Percentiles rank a stretch among this genome's conserved stretches.
Evolutionary conservation across 2,113 vertebrate species (phyloP).

Genomic region (Stegostoma tigrinum): DNA sequence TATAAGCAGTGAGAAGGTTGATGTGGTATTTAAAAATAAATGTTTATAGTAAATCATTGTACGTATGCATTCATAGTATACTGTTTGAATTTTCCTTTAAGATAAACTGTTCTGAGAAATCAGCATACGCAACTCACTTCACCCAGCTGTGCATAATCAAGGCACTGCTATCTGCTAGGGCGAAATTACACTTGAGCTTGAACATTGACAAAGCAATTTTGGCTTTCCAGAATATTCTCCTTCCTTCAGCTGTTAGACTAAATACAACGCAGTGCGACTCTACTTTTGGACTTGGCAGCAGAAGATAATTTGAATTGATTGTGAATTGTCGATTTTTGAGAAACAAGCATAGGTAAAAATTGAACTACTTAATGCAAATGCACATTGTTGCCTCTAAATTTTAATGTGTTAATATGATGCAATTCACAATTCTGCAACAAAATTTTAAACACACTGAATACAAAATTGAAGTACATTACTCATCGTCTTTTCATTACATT

Average conservation of each 20-base stretch:
- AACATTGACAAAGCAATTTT: not conserved
- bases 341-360: not conserved
- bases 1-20: not conserved
- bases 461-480: not conserved
- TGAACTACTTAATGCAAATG: not conserved
- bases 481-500: not conserved
- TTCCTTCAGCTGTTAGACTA: not conserved
- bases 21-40: not conserved
- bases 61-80: conserved; percentile 59
- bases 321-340: not conserved
- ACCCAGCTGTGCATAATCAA: not conserved
- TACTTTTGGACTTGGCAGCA: not conserved
- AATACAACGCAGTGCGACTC: not conserved
- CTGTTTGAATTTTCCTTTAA: conserved; percentile 52
- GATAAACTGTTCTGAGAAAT: not conserved
- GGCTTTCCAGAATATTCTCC: not conserved
- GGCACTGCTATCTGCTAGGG: not conserved
- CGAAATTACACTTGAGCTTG: not conserved
- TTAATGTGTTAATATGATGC: not conserved
- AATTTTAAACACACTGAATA: not conserved
- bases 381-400: not conserved
- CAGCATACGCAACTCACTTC: not conserved
- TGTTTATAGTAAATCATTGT: conserved; percentile 57
- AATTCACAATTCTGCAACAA: not conserved
- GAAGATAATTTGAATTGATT: not conserved